Base-by-base conservation (phyloP, 2,888 invertebrate species). In the Ctena decussata region DNA sequence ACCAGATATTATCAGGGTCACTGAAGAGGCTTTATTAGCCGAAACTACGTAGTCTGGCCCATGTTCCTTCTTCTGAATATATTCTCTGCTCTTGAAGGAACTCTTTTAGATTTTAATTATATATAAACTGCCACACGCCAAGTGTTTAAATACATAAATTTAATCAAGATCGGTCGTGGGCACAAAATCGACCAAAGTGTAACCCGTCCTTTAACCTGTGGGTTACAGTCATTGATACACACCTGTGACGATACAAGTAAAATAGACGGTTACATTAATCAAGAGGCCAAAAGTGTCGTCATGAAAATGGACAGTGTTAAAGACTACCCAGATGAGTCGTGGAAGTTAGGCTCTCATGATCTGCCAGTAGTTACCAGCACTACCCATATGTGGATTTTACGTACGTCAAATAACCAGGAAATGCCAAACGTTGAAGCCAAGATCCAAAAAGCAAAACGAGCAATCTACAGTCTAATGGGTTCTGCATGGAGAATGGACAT, bases 401-500 rank as follows among this genome's bases (percentile, higher is more conserved):
- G 76, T n/a, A n/a, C 37, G 15, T 24, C 5, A 1, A 24, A 39
- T 11, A 39, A 39, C 21, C 27, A 57, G 8, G 57, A 57, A 57
- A 15, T 27, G 35, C n/a, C 21, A 15, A 24, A 27, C 6, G 77
- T 53, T 8, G 53, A 53, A 53, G n/a, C 53, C 21, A 77, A 77
- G 21, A 65, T 77, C 12, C 37, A 77, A 37, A 77, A 77, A 30
- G 77, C 69, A 0, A 69, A 57, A 69, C 30, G 35, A 27, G 69
- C 77, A n/a, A 5, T 30, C 5, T 77, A 69, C 12, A 77, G 77
- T 32, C 57, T 77, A 35, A 30, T 77, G 35, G 30, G 60, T 24
- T 35, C 77, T n/a, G 77, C 77, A 77, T 44, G 69, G 77, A 27
- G 69, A 69, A 41, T 44, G 77, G 77, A 15, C 41, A 69, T 21